Evolutionary conservation across 53 echinoderm and acorn worm species (phyloP).

Genomic region (Paracentrotus lividus): DNA sequence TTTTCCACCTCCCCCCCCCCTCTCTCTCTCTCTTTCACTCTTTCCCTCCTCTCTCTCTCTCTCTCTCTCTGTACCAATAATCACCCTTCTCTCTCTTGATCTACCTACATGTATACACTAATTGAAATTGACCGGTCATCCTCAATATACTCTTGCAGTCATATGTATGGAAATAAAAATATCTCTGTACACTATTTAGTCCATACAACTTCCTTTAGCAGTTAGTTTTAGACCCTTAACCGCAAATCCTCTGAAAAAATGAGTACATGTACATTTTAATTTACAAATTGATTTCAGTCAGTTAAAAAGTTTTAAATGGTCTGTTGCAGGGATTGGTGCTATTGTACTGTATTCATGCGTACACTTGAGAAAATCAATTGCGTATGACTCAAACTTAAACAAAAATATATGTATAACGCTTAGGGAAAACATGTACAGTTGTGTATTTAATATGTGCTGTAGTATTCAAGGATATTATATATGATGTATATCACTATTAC

Average conservation of each 20-base stretch:
- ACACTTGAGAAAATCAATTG: no score
- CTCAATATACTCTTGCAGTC: not conserved
- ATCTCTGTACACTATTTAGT: conserved; percentile 24
- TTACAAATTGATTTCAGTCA: not conserved
- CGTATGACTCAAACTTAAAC: no score
- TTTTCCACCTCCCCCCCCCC: not conserved
- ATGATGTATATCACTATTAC: not conserved
- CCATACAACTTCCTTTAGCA: no score
- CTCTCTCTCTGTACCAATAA: not conserved
- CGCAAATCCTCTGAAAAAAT: no score
- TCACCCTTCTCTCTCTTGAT: not conserved
- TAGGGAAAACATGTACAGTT: no score
- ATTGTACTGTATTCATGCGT: no score
- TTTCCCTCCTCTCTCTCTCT: not conserved
- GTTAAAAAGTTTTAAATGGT: not conserved
- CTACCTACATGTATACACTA: not conserved
- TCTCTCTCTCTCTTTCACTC: not conserved
- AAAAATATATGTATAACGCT: no score
- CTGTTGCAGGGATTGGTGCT: not conserved
- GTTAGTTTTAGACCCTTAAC: no score
- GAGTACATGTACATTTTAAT: not conserved
- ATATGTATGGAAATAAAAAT: conserved; percentile 28
- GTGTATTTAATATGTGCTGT: no score
- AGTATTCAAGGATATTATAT: no score
- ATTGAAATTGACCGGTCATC: not conserved